Evolutionary conservation across 2,888 invertebrate genomes (phyloP), one percentile per base, ranked within the genome.

Genomic region (Caenorhabditis sp.): DNA sequence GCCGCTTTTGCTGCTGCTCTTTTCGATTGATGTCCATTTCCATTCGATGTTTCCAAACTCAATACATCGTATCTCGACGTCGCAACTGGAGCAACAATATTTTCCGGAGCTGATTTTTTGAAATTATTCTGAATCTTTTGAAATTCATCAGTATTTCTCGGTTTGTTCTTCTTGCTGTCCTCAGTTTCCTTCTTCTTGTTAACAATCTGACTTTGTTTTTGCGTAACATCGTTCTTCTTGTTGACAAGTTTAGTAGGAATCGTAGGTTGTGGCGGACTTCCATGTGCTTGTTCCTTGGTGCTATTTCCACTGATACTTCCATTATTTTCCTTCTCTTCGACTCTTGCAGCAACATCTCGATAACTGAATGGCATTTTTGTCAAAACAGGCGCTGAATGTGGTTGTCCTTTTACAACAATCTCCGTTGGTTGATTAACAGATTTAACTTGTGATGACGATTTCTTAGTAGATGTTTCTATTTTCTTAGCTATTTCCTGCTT

Each of bases 321-420:
- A 56, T 25, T 56, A 8, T 36, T 5, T 36, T 38, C 38, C 2
- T 38, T 58, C n/a, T 17, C 21, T 38, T 73, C 69, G 14, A 63
- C 66, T 21, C 73, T 59, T 4, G 73, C 73, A 0, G 73, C 73
- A 17, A 73, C 73, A 62, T 73, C 73, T 1, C 73, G 62, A 57
- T 73, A 73, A 43, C 73, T 73, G 49, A 79, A 79, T 17, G 79
- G 79, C 79, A 79, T 79, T 53, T 68, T 77, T 21, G 69, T 49
- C 10, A 77, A 70, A n/a, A 79, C 79, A 0, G 79, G 79, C 20
- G 79, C 79, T 17, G 77, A 77, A 54, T 79, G 76, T 8, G 79
- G 79, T 25, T 73, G 70, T 49, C 63, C 71, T 58, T 73, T 73
- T 1, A 73, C 69, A 10, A 69, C 21, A 23, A 73, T 73, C 23